A percentile compares a stretch with the other conserved stretches of the same genome.
phyloP scores from a whole-genome alignment of 2,888 invertebrate genomes.

The Xestia xanthographa region DNA sequence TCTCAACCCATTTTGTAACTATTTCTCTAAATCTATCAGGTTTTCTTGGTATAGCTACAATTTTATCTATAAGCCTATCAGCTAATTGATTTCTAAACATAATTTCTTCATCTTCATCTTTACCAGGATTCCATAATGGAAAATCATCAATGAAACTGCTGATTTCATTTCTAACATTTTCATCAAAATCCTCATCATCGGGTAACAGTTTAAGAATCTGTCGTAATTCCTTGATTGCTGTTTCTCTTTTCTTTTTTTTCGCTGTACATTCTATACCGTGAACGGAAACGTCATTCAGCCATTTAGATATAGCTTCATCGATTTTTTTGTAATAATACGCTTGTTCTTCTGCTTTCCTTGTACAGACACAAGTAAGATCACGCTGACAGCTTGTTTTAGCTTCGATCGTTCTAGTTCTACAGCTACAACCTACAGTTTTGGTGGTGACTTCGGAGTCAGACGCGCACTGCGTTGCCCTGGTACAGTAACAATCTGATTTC shows the following conservation, averaged over 20 bases:
- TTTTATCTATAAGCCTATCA: constrained; percentile 64
- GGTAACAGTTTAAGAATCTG: constrained; percentile 62
- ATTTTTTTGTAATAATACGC: constrained; percentile 50
- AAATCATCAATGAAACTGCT: constrained; percentile 65
- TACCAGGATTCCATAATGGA: constrained; percentile 75
- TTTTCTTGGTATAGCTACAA: constrained; percentile 51
- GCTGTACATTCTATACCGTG: constrained; percentile 62
- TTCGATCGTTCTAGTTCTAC: constrained; percentile 1
- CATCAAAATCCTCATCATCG: constrained; percentile 60
- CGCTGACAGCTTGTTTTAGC: constrained; percentile 7
- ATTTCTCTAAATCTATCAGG: constrained; percentile 58
- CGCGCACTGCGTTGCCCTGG: constrained; percentile 39
- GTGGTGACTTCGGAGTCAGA: neutral
- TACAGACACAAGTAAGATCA: constrained; percentile 27
- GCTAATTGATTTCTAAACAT: constrained; percentile 67
- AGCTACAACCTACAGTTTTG: constrained; percentile 9
- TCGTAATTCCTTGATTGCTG: constrained; percentile 61
- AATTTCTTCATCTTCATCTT: constrained; percentile 56
- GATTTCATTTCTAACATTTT: constrained; percentile 65
- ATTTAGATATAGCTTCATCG: constrained; percentile 65
- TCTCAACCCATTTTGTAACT: constrained; percentile 61
- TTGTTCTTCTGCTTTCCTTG: constrained; percentile 23
- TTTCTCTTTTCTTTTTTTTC: constrained; percentile 63
- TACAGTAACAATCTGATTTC: constrained; percentile 22
- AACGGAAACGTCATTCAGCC: constrained; percentile 74